Percentiles rank a stretch among this genome's conserved stretches.
Conservation (phyloP, 2,888 invertebrate species). For the Aricia artaxerxes region DNA sequence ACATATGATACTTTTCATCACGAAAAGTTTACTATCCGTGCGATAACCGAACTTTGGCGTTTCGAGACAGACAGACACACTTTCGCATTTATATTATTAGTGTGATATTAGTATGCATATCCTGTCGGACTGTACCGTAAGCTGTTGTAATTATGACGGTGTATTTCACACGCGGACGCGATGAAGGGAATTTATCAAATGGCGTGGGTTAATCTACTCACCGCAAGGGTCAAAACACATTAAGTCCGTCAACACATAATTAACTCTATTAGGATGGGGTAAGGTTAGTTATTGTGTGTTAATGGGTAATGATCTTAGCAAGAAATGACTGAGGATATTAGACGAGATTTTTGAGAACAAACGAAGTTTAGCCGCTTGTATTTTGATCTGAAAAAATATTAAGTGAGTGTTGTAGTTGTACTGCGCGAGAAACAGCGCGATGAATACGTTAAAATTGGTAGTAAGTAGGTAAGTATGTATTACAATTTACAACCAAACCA, state of each 20-base stretch:
- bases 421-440: no score
- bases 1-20: no score
- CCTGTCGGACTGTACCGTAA: slow-evolving; percentile 26
- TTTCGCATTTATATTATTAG: background rate
- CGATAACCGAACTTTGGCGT: no score
- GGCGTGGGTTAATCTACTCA: slow-evolving; percentile 22
- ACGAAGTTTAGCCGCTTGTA: no score
- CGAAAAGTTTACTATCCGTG: no score
- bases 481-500: no score
- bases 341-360: background rate
- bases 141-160: slow-evolving; percentile 26
- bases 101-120: background rate
- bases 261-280: background rate
- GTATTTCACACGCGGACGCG: slow-evolving; percentile 10
- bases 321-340: background rate
- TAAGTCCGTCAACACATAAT: background rate
- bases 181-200: slow-evolving; percentile 23
- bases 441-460: no score
- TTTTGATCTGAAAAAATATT: no score
- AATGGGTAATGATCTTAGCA: background rate
- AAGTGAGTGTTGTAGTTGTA: no score
- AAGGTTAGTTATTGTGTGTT: background rate
- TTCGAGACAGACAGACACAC: background rate
- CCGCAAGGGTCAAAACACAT: slow-evolving; percentile 10
- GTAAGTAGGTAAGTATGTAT: no score